Base-by-base conservation (phyloP, 2,888 invertebrate species). In the Merodon equestris region DNA sequence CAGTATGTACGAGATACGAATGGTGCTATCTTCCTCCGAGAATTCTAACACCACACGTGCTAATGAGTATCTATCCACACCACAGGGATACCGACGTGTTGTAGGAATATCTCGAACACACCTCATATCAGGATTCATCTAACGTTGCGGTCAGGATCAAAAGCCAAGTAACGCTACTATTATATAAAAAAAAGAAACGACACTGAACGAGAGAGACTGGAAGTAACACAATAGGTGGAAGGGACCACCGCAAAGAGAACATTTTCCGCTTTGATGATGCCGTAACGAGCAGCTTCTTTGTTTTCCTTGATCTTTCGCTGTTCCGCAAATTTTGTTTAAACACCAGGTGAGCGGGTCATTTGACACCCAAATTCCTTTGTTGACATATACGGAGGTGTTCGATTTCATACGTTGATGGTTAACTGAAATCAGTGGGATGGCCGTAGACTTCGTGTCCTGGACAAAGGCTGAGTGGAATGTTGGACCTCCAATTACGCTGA, bases 221-320 rank as follows among this genome's bases (percentile, higher is more conserved):
- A 77, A 67, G 66, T 64, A 68, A 63, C 68, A 73, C 58, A 74
- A 79, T 74, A 74, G 68, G 74, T 60, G 74, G 53, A 74, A 74
- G 63, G 64, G 88, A 87, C 88, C 87, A 88, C 88, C 88, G 86
- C 86, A 86, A 82, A 83, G 84, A 86, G 87, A 86, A 84, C 82
- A 86, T 87, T 86, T 86, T 85, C 84, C 83, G 84, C 87, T 87
- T 87, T 87, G 87, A 87, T 87, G 85, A 84, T 84, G 86, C 87
- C 87, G 87, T 88, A 84, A 85, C 87, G 84, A 86, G 83, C 82
- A 82, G 73, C 81, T 70, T 72, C 74, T 82, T 86, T 86, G 86
- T 86, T 82, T 73, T 68, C 45, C 64, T 70, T 83, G 82, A 84
- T 85, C 84, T 81, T 83, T 84, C 86, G 87, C 87, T 86, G 87